Percentiles rank a stretch among this genome's conserved stretches.
Conservation (phyloP, 2,113 vertebrate genomes). For the Elephantulus edwardii region DNA sequence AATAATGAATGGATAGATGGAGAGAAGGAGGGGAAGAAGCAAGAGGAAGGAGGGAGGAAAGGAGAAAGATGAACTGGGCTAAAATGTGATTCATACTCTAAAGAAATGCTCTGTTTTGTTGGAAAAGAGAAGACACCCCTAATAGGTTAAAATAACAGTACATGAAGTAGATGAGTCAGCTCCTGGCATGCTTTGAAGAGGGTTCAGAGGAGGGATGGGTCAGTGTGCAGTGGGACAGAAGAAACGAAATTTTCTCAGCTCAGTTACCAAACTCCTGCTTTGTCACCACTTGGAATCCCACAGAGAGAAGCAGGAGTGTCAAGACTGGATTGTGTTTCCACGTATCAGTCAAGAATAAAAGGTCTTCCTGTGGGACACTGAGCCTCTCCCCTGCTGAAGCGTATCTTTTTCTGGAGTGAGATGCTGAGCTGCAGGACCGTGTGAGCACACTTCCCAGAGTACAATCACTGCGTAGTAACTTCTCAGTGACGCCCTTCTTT, state of each 20-base stretch:
- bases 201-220: not conserved
- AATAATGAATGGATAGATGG: not conserved
- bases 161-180: not conserved
- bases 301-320: not conserved
- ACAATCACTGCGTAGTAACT: not conserved
- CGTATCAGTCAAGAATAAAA: not conserved
- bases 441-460: not conserved
- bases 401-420: constrained; percentile 31
- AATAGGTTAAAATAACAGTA: not conserved
- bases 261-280: not conserved
- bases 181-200: rapidly evolving
- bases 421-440: not conserved
- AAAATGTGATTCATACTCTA: not conserved
- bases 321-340: not conserved
- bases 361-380: not conserved
- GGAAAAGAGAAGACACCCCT: not conserved
- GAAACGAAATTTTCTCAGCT: not conserved
- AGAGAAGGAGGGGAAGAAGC: not conserved
- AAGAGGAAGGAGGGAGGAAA: rapidly evolving
- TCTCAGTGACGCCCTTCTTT: not conserved
- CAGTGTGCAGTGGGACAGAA: not conserved
- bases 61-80: not conserved
- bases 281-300: not conserved
- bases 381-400: not conserved
- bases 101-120: not conserved